Evolutionary conservation across 1,140 invertebrate genomes (phyloP), one percentile per base, ranked within the genome.

Genomic region (Lepidostoma basale): DNA sequence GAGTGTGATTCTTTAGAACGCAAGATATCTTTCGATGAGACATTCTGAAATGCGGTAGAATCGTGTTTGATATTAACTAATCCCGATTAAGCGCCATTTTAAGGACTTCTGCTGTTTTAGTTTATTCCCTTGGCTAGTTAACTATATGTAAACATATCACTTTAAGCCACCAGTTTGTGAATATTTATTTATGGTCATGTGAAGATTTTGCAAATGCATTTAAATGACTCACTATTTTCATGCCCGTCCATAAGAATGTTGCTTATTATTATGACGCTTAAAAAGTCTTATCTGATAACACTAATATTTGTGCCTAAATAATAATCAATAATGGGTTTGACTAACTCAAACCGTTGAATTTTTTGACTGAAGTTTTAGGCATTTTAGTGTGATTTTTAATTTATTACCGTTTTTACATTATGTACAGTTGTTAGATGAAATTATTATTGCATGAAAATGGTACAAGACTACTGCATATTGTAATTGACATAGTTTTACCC

Each of bases 301-400:
- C 62, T 72, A 62, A 63, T 68, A 47, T 58, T 68, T 68, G 70
- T 72, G 70, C 70, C 70, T 72, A 67, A 72, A 72, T 58, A 39
- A 58, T 69, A 67, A 72, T 68, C 65, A 68, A 65, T 72, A 72
- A 68, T 72, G 58, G 42, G 70, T 68, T 68, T 72, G 65, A 64
- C 64, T 42, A 26, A 60, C 60, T 65, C 70, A 72, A 72, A 72
- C 65, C 66, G 26, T 65, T 62, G 18, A 72, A 58, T 71, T 65
- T 58, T 72, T 59, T 72, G 70, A 72, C 70, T 72, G 70, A 72
- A 68, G 39, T 42, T 36, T 70, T 56, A 62, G 63, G 59, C 45
- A 45, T 67, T 64, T 71, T 68, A 68, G 52, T 52, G 49, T 67
- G 44, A 33, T 45, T 39, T 70, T 59, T 70, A 58, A 23, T 47